Base-by-base conservation (phyloP, 2,113 vertebrate genomes). In the Xiphias gladius region DNA sequence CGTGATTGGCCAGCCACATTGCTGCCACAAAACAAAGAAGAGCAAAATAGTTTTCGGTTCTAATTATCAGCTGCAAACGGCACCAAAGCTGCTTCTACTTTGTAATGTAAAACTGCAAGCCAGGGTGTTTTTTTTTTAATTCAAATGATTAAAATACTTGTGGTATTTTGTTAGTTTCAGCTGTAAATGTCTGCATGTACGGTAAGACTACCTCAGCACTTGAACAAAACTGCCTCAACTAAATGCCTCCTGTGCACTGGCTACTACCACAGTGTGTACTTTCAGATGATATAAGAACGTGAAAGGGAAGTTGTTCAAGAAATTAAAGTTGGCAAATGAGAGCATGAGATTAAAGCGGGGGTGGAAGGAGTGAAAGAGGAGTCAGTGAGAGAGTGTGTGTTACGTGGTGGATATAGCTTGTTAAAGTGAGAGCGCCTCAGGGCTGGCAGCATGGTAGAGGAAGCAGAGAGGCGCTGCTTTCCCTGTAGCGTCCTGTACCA, bases 401-500 rank as follows among this genome's bases (percentile, higher is more conserved):
- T 72, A 7, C 1, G 8, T 26, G 35, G 28, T 46, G 78, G 66
- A 63, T 75, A 20, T 11, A 64, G 46, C 17, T 41, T 61, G 62
- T 82, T 52, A 14, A 30, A 59, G 83, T 76, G 52, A 58, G 43
- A 70, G 54, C 69, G 86, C 86, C 86, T 76, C n/a, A 22, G 84
- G 88, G 48, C 69, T 57, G 57, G 48, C 76, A 86, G 66, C 67
- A 63, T 57, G 50, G 12, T 17, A 73, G 80, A 90, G 90, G 93
- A 94, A 93, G 89, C 80, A 66, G 41, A 70, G 82, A 78, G 79
- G 79, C 63, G n/a, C 70, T 63, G 76, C 67, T 52, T 7, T 87
- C 84, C 75, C 88, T 79, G 70, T 70, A 85, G 86, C 86, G 85
- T 90, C 92, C 88, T 79, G 77, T 43, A 66, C 65, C 74, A 64